phyloP scores from a whole-genome alignment of 2,113 vertebrate species.

The Girardinichthys multiradiatus region DNA sequence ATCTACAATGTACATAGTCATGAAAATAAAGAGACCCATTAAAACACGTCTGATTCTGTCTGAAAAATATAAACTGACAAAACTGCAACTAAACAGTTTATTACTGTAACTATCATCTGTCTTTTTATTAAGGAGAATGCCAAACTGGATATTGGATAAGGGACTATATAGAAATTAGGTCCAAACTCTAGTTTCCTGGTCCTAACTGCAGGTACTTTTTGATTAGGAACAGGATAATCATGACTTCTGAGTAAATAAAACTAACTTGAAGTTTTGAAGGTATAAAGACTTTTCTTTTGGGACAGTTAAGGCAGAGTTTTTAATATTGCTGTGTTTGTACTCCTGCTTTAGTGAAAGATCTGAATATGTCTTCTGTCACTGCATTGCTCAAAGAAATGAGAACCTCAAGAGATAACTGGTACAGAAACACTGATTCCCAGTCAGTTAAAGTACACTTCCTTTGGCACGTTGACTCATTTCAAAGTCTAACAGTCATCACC shows the following conservation, averaged over 20 bases:
- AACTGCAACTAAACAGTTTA: too few species aligned
- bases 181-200: too few species aligned
- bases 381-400: neutral
- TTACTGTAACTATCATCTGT: too few species aligned
- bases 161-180: too few species aligned
- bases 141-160: too few species aligned
- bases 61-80: too few species aligned
- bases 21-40: too few species aligned
- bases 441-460: neutral
- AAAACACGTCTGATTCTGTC: too few species aligned
- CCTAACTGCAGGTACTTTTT: too few species aligned
- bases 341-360: neutral
- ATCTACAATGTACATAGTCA: too few species aligned
- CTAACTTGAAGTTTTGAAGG: neutral
- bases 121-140: too few species aligned
- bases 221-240: too few species aligned
- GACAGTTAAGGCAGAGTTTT: neutral
- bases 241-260: neutral
- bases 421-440: neutral
- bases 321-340: neutral
- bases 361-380: neutral
- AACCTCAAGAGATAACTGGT: constrained; percentile 4
- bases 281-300: constrained; percentile 4
- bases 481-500: neutral
- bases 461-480: neutral